Conservation (phyloP, 2,888 invertebrate genomes). For the Agrotis ipsilon region DNA sequence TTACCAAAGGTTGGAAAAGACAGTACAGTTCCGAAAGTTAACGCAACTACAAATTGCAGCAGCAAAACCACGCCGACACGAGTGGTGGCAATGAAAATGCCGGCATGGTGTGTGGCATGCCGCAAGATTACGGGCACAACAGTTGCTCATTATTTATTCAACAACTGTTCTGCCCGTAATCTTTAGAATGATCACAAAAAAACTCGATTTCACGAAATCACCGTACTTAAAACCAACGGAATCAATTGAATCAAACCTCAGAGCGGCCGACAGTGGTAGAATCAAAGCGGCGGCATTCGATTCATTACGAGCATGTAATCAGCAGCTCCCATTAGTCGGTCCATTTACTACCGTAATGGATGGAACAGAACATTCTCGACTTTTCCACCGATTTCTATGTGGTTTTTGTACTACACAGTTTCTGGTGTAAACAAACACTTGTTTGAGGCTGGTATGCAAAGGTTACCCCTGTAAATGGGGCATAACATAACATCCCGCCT, state of each 20-base stretch:
- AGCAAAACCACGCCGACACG: too few relatives aligned
- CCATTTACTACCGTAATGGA: constrained; percentile 58
- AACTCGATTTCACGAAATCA: constrained; percentile 9
- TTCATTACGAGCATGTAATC: constrained; percentile 58
- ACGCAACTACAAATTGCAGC: too few relatives aligned
- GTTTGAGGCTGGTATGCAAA: not conserved
- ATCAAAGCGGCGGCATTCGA: constrained; percentile 45
- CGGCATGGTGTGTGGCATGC: too few relatives aligned
- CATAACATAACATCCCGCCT: not conserved
- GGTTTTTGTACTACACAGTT: constrained; percentile 32
- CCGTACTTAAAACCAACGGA: constrained; percentile 28
- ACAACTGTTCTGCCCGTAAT: not conserved
- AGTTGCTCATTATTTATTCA: too few relatives aligned
- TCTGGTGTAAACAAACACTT: constrained; percentile 30
- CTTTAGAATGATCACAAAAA: not conserved
- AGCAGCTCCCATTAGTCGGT: constrained; percentile 54
- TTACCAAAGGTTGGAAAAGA: too few relatives aligned
- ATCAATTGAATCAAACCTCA: constrained; percentile 42
- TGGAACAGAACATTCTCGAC: constrained; percentile 32
- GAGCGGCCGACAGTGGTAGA: constrained; percentile 13
- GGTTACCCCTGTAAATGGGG: not conserved
- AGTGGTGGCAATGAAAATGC: too few relatives aligned
- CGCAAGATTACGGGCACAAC: too few relatives aligned
- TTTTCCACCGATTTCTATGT: constrained; percentile 37
- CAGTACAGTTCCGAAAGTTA: too few relatives aligned